Evolutionary conservation across 2,797 vertebrate genomes (phyloP), one percentile per base, ranked within the genome.

Genomic region (Hemibagrus guttatus): DNA sequence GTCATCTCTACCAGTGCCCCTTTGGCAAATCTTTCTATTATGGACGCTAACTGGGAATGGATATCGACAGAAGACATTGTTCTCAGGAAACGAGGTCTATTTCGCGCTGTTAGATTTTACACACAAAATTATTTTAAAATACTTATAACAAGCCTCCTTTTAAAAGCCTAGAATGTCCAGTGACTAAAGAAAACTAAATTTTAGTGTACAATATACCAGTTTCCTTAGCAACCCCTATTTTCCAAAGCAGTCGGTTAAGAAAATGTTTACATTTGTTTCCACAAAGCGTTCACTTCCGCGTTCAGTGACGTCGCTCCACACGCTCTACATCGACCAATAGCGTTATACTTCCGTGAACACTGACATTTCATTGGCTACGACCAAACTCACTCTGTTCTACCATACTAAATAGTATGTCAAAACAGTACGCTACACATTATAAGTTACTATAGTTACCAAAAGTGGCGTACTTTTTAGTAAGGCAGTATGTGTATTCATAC

Each of bases 1-100:
- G 87, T 91, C 88, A 91, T 91, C 64, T 91, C 90, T 28, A 89
- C 21, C 21, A 91, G 83, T 5, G 90, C 90, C 9, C 88, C 81
- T 66, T 89, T 89, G 21, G 90, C 89, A 66, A 90, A 91, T 12
- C 89, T 84, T 71, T 91, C 90, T 75, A 91, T 78, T 19, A 91
- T 82, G 14, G 89, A 86, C 46, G 90, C 90, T 72, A 91, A 76
- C 84, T 90, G 88, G 46, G 89, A 87, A 71, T 89, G 90, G 54
- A 91, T 84, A 46, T 91, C 90, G 7, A 85, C 83, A 71, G 89
- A 81, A 59, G 90, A 87, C 90, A 91, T 91, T 68, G 84, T 46
- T 56, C 79, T 13, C 66, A 26, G 46, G 59, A 6, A 84, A 31
- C 35, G 23, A 49, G n/a, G 11, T 21, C 84, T 64, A 13, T 46